These are phyloP conservation scores for Phenganax stokvisi DNA, from an alignment of 92 coral and sea anemone species.

Conservation along the genomic window DNA sequence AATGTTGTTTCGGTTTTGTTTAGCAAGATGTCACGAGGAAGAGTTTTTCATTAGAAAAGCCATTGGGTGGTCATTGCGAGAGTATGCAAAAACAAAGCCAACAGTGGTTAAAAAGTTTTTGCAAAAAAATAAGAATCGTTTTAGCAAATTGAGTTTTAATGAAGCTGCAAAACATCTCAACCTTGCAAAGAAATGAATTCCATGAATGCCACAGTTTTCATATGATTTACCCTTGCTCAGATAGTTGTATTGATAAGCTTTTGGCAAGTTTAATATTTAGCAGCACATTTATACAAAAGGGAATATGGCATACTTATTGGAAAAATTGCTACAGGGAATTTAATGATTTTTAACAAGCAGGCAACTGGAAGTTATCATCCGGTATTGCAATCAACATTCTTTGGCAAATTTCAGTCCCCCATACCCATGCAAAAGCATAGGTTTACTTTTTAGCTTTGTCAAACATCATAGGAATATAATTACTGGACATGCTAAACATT, in stretches of 20 bases:
- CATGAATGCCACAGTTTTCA: neutral
- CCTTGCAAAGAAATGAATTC: conserved; percentile 22
- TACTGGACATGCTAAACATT: neutral
- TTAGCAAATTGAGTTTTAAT: conserved; percentile 72
- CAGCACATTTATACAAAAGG: no score
- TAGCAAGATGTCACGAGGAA: conserved; percentile 65
- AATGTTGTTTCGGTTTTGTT: conserved; percentile 69
- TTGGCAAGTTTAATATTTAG: no score
- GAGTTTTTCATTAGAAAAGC: conserved; percentile 96
- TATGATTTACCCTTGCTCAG: neutral
- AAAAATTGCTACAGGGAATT: no score
- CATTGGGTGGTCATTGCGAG: conserved; percentile 91
- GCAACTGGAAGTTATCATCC: no score
- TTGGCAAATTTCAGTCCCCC: no score
- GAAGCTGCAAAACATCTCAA: conserved; percentile 77
- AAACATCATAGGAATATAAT: no score
- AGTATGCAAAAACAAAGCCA: conserved; percentile 57
- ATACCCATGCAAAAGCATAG: no score
- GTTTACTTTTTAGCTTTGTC: no score
- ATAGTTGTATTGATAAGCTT: no score
- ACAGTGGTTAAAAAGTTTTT: conserved; percentile 63
- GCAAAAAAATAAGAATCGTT: conserved; percentile 52
- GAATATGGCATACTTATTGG: no score
- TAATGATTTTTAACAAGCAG: no score
- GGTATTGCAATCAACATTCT: no score